These are phyloP conservation scores for Drosophila equinoxialis DNA, from an alignment of 1,140 invertebrate species.

Conservation along the genomic window DNA sequence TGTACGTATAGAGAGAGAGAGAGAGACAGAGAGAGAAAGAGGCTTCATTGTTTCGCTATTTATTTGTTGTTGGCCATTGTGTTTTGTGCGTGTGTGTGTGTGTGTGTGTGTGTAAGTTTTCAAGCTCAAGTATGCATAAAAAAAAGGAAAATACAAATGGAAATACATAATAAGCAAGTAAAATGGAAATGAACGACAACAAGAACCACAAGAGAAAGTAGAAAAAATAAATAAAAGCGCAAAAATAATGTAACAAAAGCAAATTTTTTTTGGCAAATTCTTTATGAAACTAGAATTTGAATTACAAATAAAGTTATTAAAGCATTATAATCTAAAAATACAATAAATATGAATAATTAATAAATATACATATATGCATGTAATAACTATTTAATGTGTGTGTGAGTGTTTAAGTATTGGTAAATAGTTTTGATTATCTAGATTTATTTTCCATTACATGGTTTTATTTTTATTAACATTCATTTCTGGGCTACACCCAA, in stretches of 20 bases:
- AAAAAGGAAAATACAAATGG: conserved; percentile 29
- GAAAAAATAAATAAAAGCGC: conserved; percentile 31
- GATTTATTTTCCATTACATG: neutral
- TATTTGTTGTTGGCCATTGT: conserved; percentile 18
- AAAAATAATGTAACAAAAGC: conserved; percentile 61
- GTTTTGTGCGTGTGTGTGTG: conserved; percentile 19
- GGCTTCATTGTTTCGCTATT: conserved; percentile 17
- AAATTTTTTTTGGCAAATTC: neutral
- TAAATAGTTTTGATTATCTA: neutral
- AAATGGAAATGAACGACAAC: conserved; percentile 12
- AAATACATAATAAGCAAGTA: neutral
- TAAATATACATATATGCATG: no score
- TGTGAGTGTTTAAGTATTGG: no score
- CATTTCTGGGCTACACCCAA: neutral
- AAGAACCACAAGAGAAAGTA: conserved; percentile 18
- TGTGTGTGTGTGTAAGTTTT: conserved; percentile 21
- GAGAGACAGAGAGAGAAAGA: neutral
- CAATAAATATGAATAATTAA: neutral
- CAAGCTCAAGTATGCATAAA: conserved; percentile 10
- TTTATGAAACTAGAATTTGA: conserved; percentile 1
- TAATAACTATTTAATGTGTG: no score
- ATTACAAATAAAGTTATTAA: conserved; percentile 6
- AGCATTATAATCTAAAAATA: conserved; percentile 11
- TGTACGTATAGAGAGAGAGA: conserved; percentile 18
- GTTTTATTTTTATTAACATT: neutral